Percentiles rank a stretch among this genome's conserved stretches.
Conservation (phyloP, 2,113 vertebrate genomes). For the Rhinoderma darwinii region DNA sequence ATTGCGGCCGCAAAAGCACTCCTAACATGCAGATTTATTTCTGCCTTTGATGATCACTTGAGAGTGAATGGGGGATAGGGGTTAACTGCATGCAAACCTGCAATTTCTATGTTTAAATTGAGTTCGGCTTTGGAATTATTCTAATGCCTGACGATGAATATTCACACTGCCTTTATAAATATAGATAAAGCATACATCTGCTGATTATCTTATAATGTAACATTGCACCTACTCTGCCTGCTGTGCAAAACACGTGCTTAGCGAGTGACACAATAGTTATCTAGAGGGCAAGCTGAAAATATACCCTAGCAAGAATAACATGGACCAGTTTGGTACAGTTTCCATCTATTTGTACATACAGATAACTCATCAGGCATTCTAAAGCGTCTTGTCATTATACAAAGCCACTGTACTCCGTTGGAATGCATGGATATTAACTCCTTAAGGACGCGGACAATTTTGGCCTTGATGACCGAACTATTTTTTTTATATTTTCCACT, state of each 20-base stretch:
- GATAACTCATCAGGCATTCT: too few species aligned
- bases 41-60: not conserved
- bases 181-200: conserved; percentile 1
- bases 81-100: not conserved
- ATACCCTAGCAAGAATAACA: not conserved
- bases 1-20: too few species aligned
- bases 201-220: not conserved
- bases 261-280: not conserved
- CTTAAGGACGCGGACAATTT: too few species aligned
- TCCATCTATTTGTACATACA: not conserved
- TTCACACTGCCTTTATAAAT: not conserved
- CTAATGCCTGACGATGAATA: not conserved
- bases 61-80: not conserved
- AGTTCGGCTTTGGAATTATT: not conserved
- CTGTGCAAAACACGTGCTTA: not conserved
- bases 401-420: not conserved
- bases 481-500: too few species aligned
- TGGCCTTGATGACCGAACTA: too few species aligned
- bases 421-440: not conserved
- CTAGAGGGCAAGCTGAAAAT: not conserved
- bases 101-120: not conserved
- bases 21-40: not conserved
- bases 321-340: not conserved
- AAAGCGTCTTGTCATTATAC: not conserved
- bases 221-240: not conserved